Evolutionary conservation across 2,797 vertebrate genomes (phyloP).

Genomic region (Myiothlypis coronata): DNA sequence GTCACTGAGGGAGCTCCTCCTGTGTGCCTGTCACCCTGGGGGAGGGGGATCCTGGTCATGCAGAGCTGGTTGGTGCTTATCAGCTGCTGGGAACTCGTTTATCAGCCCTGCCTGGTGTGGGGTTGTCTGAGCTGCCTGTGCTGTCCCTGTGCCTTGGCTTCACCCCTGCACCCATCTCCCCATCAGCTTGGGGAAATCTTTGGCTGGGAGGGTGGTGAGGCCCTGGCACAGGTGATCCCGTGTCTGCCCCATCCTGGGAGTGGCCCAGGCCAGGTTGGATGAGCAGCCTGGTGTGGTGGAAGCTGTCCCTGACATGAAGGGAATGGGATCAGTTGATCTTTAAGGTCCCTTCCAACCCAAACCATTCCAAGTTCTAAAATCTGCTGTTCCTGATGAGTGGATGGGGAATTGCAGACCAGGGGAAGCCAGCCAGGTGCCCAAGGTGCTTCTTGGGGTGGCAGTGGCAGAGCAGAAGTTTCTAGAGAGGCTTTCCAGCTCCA

Average conservation of each 20-base stretch:
- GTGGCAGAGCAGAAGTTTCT: neutral
- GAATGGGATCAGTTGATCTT: neutral
- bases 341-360: no score
- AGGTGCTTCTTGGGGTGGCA: neutral
- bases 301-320: neutral
- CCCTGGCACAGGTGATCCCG: neutral
- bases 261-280: fast-evolving
- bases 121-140: neutral
- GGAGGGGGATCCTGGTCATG: neutral
- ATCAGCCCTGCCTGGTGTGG: neutral
- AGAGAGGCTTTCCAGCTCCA: neutral
- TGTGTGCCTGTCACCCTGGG: neutral
- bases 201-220: neutral
- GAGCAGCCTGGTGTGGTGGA: neutral
- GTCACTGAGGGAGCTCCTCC: neutral
- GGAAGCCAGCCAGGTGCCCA: neutral
- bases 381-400: neutral
- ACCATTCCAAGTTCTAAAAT: neutral
- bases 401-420: neutral
- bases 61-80: neutral
- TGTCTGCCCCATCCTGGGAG: neutral
- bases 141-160: fast-evolving
- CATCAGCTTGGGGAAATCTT: neutral
- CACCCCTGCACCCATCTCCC: no score
- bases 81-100: neutral